A percentile compares a stretch with the other conserved stretches of the same genome.
Conservation (phyloP, 1,140 invertebrate species). For the Tetraneura akinire region DNA sequence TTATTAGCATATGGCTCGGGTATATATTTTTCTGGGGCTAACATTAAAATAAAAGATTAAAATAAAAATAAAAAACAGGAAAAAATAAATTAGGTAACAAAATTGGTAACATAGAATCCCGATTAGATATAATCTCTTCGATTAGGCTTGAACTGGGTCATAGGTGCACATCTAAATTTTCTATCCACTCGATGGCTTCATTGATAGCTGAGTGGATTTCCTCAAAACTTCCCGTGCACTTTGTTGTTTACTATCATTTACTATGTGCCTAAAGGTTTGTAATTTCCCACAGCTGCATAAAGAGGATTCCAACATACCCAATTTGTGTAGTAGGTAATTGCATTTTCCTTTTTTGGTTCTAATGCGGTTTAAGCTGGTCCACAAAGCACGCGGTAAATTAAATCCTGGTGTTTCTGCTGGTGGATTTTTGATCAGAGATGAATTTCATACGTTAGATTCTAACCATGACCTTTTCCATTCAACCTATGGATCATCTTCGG, state of each 20-base stretch:
- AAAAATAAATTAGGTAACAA: too few species aligned
- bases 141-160: too few species aligned
- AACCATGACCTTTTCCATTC: slow-evolving; percentile 13
- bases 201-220: neutral
- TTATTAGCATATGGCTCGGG: too few species aligned
- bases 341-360: slow-evolving; percentile 13
- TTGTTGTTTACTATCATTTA: neutral
- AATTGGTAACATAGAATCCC: too few species aligned
- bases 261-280: slow-evolving; percentile 32
- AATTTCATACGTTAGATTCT: neutral
- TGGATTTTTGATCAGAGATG: too few species aligned
- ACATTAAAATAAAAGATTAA: too few species aligned
- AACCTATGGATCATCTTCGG: neutral
- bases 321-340: slow-evolving; percentile 17
- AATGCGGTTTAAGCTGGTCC: neutral
- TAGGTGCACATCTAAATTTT: slow-evolving; percentile 9
- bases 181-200: slow-evolving; percentile 3
- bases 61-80: too few species aligned
- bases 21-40: too few species aligned
- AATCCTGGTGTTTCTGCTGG: too few species aligned
- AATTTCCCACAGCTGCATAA: slow-evolving; percentile 5
- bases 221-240: slow-evolving; percentile 23
- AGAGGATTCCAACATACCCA: neutral
- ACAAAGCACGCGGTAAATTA: neutral
- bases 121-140: too few species aligned